A percentile compares a stretch with the other conserved stretches of the same genome.
Evolutionary conservation across 64 coral and sea anemone species (phyloP).

Genomic region (Trachythela sp.): DNA sequence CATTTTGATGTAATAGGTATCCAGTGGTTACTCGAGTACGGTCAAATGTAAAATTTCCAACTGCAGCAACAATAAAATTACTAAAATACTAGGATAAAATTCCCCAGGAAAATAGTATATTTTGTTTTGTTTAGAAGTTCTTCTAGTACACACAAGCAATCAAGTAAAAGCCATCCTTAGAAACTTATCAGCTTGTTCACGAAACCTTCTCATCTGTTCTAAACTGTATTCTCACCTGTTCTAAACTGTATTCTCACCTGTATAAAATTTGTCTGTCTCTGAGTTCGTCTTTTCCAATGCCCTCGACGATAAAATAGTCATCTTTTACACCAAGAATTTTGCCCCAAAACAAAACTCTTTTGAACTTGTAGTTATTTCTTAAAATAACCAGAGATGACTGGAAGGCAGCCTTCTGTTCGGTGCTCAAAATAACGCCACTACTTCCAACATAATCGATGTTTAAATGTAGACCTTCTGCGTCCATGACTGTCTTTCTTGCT

Average conservation of each 20-base stretch:
- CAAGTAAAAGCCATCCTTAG: no score
- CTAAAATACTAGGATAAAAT: no score
- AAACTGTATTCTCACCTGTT: no score
- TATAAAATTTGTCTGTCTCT: conserved; percentile 89
- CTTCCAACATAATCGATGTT: conserved; percentile 94
- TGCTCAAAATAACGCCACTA: conserved; percentile 90
- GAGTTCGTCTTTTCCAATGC: conserved; percentile 84
- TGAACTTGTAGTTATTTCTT: conserved; percentile 95
- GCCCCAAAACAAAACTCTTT: conserved; percentile 85
- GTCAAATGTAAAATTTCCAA: no score
- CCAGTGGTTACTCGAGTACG: no score
- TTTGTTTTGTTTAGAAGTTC: no score
- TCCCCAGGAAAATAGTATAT: no score
- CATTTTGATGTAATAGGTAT: no score
- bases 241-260: conserved; percentile 52
- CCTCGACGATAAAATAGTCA: conserved; percentile 90
- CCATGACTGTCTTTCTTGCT: conserved; percentile 51
- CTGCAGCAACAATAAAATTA: no score
- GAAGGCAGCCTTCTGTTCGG: conserved; percentile 95
- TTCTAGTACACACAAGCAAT: no score
- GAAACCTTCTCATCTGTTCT: no score
- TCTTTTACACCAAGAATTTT: conserved; percentile 97
- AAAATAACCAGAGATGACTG: conserved; percentile 94
- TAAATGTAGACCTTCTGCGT: conserved; percentile 94
- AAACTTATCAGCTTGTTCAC: no score